Evolutionary conservation across 2,888 invertebrate genomes (phyloP), one percentile per base, ranked within the genome.

Genomic region (Rhagophthalmus giganteus): DNA sequence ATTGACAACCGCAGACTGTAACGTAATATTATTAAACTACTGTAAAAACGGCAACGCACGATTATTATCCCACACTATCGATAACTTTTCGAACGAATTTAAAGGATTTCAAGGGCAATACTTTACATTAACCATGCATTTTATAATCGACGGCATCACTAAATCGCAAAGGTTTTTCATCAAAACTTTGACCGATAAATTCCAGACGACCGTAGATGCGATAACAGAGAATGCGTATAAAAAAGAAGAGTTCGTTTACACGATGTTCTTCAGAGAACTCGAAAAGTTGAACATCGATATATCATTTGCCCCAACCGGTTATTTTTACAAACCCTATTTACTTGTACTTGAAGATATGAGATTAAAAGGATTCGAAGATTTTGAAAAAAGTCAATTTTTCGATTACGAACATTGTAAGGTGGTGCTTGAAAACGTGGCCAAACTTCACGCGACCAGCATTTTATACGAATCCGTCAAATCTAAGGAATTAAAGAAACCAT

Each of bases 391-490:
- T 8, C 9, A 9, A n/a, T n/a, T n/a, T 47, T 64, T 80, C 33
- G 79, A 80, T 52, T 65, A 74, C 38, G 67, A 72, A 1, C 80
- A 81, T 55, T 79, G 76, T 7, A 60, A 75, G 16, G 69, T 74
- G 59, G 78, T 78, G 20, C 64, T 81, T 34, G 68, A 70, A 45
- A 72, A 78, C 1, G 58, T 82, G 20, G 77, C 81, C 0, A 74
- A 78, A 58, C 77, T 81, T 54, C 82, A 82, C 48, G 75, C 77
- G 0, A 70, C 76, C n/a, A 72, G 76, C 2, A 73, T 81, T 7
- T 67, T 80, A 32, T 79, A 72, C 55, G 81, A 82, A 66, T 71
- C 75, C 48, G 67, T 61, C 6, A 65, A 62, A 52, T 52, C 58
- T 1, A 48, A 60, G 10, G 56, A 61, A 33, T 24, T 55, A 8